phyloP scores from a whole-genome alignment of 1,140 invertebrate species.

The Apis dorsata region DNA sequence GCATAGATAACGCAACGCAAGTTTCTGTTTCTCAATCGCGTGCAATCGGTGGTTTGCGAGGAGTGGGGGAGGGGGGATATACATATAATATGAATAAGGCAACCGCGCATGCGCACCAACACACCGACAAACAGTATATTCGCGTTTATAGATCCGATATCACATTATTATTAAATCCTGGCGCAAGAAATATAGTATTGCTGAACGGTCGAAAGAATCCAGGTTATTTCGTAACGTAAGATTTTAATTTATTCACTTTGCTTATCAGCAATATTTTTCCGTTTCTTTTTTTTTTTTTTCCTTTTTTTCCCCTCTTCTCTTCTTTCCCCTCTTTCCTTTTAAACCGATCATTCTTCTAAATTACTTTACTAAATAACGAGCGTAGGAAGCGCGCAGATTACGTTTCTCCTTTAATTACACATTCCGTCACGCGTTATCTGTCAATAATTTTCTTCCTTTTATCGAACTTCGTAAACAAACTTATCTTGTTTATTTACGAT shows the following conservation, averaged over 20 bases:
- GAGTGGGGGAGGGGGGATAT: not conserved
- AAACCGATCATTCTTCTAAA: not conserved
- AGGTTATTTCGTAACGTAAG: constrained; percentile 10
- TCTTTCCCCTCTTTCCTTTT: not conserved
- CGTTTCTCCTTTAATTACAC: not conserved
- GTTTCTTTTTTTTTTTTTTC: constrained; percentile 6
- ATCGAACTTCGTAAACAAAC: not conserved
- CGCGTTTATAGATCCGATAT: constrained; percentile 55
- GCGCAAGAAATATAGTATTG: constrained; percentile 26
- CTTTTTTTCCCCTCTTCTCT: not conserved
- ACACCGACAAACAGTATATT: constrained; percentile 26
- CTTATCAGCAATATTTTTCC: constrained; percentile 17
- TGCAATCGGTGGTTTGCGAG: not conserved
- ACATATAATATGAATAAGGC: not conserved
- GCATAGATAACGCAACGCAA: constrained; percentile 55
- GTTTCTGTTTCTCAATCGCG: constrained; percentile 59
- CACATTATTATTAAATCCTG: constrained; percentile 61
- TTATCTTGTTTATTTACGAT: not conserved
- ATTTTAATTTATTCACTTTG: constrained; percentile 36
- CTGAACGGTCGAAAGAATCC: constrained; percentile 27
- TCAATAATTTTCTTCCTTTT: not conserved
- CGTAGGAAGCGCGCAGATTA: not conserved
- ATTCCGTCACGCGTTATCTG: not conserved
- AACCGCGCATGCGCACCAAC: constrained; percentile 19
- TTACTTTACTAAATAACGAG: not conserved